phyloP scores from a whole-genome alignment of 2,888 invertebrate species.

The Seladonia tumulorum region DNA sequence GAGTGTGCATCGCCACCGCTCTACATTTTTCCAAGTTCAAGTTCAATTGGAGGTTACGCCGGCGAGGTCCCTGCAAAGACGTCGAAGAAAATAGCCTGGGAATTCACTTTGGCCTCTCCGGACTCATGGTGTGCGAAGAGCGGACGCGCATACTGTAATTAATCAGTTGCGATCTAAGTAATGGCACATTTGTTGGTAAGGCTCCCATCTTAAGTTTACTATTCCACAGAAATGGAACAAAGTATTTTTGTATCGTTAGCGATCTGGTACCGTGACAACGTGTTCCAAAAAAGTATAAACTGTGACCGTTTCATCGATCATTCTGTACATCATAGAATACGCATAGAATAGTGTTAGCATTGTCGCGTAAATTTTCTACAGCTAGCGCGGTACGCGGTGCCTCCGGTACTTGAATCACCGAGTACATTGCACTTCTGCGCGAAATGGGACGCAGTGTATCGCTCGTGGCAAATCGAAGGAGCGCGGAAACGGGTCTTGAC shows the following conservation, averaged over 20 bases:
- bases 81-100: conserved; percentile 65
- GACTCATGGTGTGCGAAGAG: conserved; percentile 59
- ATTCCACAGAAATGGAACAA: background rate
- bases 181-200: conserved; percentile 22
- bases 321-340: no score
- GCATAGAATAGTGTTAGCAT: no score
- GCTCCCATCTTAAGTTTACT: background rate
- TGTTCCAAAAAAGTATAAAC: no score
- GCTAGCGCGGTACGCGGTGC: conserved; percentile 41
- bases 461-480: conserved; percentile 65
- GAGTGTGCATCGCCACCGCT: conserved; percentile 48
- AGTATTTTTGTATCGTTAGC: background rate
- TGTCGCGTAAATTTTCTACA: conserved; percentile 12
- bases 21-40: conserved; percentile 76
- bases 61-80: conserved; percentile 37
- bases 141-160: conserved; percentile 73
- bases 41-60: conserved; percentile 71
- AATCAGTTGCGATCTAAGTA: conserved; percentile 75
- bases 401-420: conserved; percentile 55
- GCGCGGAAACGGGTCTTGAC: conserved; percentile 73
- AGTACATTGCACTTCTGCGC: conserved; percentile 72
- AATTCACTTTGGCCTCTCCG: conserved; percentile 62
- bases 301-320: no score
- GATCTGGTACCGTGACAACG: no score
- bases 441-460: conserved; percentile 65